Evolutionary conservation across 2,797 vertebrate species (phyloP), one percentile per base, ranked within the genome.

Genomic region (Channa striata): DNA sequence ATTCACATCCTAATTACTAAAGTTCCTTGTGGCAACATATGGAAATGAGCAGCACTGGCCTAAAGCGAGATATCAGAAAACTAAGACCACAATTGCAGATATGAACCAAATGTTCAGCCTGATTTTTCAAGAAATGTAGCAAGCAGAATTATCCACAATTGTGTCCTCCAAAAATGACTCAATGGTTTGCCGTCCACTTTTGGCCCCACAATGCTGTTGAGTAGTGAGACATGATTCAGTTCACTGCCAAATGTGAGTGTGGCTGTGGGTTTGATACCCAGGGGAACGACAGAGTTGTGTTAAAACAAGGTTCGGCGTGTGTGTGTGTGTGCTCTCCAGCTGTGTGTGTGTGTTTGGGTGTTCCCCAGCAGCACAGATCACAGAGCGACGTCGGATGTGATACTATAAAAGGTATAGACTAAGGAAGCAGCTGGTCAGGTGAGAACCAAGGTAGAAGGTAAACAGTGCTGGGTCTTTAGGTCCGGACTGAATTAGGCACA

Each of bases 381-480:
- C 48, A 67, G 19, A 33, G 30, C 23, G 50, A 57, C 59, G 23
- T 21, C 49, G 40, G 40, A 48, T 52, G 57, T 75, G 64, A 59
- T 36, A 76, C 44, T 59, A 59, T 44, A 68, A n/a, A 78, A 64
- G 44, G 42, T 3, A 9, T 6, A 61, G 47, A 82, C 62, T 78
- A 51, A 74, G 52, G 19, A 52, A 74, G 42, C 60, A 59, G 64
- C 70, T 72, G 67, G 60, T 61, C 71, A 65, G 74, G 54, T 66
- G 44, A 54, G 56, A 61, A 58, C 13, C 6, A 59, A 57, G 46
- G 59, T 56, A 48, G 47, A 49, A 44, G 11, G 25, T 60, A 67
- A 69, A 75, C 51, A 56, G 23, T 52, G 33, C 64, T 47, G 40
- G 62, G 74, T 53, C 37, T 81, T 40, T 73, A 72, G 25, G 52